These are phyloP conservation scores for Hypomesus transpacificus DNA, from an alignment of 2,113 vertebrate species.

Conservation along the genomic window DNA sequence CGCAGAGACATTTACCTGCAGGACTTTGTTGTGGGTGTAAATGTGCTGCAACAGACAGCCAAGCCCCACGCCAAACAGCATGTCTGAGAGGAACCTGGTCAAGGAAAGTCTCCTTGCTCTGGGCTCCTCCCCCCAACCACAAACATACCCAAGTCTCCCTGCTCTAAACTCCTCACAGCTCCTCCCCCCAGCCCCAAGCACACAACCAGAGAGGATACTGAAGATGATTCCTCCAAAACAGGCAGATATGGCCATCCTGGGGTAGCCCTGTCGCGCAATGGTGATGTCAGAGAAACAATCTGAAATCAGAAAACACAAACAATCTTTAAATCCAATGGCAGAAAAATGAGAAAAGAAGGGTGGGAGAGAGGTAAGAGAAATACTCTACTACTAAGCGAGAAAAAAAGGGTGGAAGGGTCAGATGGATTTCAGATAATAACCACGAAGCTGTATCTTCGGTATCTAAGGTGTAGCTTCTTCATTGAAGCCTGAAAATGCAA, in stretches of 20 bases:
- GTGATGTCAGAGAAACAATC: conserved; percentile 92
- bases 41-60: conserved; percentile 85
- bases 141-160: not conserved
- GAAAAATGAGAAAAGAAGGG: too few species aligned
- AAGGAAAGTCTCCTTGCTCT: conserved; percentile 32
- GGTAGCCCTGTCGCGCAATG: conserved; percentile 92
- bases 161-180: too few species aligned
- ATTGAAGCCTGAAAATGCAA: too few species aligned
- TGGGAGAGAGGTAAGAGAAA: too few species aligned
- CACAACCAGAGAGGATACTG: conserved; percentile 84
- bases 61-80: conserved; percentile 89
- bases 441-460: too few species aligned
- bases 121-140: not conserved
- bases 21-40: conserved; percentile 27
- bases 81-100: conserved; percentile 75
- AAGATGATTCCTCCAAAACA: conserved; percentile 98
- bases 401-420: not conserved
- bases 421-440: too few species aligned
- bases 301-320: conserved; percentile 50
- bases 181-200: not conserved
- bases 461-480: too few species aligned
- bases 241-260: conserved; percentile 94
- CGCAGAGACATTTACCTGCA: too few species aligned
- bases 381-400: too few species aligned
- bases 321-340: not conserved